Base-by-base conservation (phyloP, 2,113 vertebrate genomes). In the Poeciliopsis retropinna region DNA sequence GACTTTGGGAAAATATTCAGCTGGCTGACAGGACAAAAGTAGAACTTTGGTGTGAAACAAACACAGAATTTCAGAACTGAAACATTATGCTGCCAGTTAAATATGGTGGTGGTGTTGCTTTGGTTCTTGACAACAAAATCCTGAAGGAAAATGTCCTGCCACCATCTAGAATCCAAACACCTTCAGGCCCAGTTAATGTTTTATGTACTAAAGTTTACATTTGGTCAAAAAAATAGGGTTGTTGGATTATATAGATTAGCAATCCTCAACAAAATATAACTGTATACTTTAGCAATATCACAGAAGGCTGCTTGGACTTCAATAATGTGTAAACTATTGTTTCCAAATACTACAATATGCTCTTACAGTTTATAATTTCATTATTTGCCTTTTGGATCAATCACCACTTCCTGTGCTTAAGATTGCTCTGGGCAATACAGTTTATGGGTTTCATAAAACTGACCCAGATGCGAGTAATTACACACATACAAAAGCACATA, bases 391-490 rank as follows among this genome's bases (percentile, higher is more conserved):
- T 65, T 70, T 51, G 28, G 61, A 84, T 88, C 82, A 81, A 82
- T 86, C 57, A 8, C 68, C 82, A 11, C 75, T 34, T 70, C 44
- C 25, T 14, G 83, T 76, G 83, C 62, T 71, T 67, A 71, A 68
- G 70, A 51, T 60, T 61, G 74, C 86, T 83, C 39, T 10, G 37
- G 84, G 90, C 82, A 6, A 11, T 72, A 12, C 28, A 44, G 61
- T 62, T 30, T 84, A 89, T 86, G 30, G 82, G 85, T 61, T 29
- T 17, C 27, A 54, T 51, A 51, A 17, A 2, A 60, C 31, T 88
- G 89, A 92, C 91, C 90, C 75, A 85, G 39, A 88, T 88, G 13
- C 39, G 37, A 29, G 47, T 30, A 32, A 32, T 70, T 65, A 61
- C 57, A 47, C n/a, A 51, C 15, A 67, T 15, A 72, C 39, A 5